phyloP scores from a whole-genome alignment of 2,797 vertebrate genomes.

The Onychomys leucogaster region DNA sequence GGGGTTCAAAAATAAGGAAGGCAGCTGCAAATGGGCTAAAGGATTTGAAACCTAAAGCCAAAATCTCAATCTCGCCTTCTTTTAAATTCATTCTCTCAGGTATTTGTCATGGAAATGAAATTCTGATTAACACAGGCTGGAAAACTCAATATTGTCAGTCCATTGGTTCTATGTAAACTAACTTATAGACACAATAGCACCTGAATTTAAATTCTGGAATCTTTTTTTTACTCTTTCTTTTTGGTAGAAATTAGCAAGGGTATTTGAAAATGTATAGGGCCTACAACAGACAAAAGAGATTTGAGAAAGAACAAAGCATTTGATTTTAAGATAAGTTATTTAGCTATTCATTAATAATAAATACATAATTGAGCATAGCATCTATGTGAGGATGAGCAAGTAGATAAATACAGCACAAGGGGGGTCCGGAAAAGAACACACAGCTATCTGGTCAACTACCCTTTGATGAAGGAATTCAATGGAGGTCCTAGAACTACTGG shows the following conservation, averaged over 20 bases:
- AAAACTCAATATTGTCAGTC: slow-evolving; percentile 15
- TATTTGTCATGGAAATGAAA: background rate
- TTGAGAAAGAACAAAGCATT: background rate
- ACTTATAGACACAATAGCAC: slow-evolving; percentile 16
- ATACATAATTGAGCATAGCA: background rate
- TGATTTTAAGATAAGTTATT: background rate
- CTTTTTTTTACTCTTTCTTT: background rate
- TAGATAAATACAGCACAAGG: background rate
- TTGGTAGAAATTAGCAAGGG: background rate
- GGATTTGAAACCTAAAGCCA: background rate
- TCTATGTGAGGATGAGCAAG: background rate
- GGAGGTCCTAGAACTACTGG: background rate
- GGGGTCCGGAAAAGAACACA: background rate
- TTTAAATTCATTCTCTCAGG: background rate
- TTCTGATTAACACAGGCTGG: background rate
- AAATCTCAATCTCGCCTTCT: background rate
- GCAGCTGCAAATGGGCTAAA: background rate
- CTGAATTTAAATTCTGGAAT: background rate
- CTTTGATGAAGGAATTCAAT: background rate
- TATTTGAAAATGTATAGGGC: background rate
- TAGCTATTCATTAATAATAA: background rate
- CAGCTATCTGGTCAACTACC: background rate
- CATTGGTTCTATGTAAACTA: background rate
- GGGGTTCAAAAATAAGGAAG: background rate
- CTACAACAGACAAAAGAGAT: background rate